These are phyloP conservation scores for Ischnura elegans DNA, from an alignment of 2,888 invertebrate genomes.

Conservation along the genomic window DNA sequence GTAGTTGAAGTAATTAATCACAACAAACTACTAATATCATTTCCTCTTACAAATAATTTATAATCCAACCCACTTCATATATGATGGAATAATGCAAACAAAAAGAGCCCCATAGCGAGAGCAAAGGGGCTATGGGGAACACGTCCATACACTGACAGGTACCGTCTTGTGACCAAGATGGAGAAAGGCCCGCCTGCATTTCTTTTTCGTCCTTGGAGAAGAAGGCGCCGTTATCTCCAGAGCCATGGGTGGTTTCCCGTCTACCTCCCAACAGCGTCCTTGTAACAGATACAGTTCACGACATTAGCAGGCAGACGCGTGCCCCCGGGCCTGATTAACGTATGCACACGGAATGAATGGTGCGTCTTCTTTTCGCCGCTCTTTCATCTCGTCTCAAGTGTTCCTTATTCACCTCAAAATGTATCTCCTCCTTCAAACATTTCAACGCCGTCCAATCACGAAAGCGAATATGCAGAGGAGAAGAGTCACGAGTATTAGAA, in stretches of 20 bases:
- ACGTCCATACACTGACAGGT: not conserved
- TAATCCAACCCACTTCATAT: too few species aligned
- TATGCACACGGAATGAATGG: not conserved
- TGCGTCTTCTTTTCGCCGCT: not conserved
- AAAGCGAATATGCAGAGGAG: too few species aligned
- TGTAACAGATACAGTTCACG: slow-evolving; percentile 58
- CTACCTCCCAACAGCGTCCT: not conserved
- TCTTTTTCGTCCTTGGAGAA: not conserved
- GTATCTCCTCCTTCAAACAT: not conserved
- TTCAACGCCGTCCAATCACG: not conserved
- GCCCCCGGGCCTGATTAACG: slow-evolving; percentile 21
- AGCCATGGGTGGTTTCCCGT: not conserved
- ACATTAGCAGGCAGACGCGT: not conserved
- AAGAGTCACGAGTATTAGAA: too few species aligned
- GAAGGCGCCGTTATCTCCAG: not conserved
- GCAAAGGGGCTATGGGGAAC: not conserved
- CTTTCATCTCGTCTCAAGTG: not conserved
- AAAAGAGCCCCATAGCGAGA: not conserved
- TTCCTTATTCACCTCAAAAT: not conserved
- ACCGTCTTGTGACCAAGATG: not conserved
- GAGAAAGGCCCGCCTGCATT: not conserved
- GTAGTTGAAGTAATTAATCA: too few species aligned
- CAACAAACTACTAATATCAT: too few species aligned
- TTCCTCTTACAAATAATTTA: too few species aligned
- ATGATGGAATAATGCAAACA: too few species aligned